phyloP scores from a whole-genome alignment of 2,113 vertebrate species.

The Illadopsis cleaveri region DNA sequence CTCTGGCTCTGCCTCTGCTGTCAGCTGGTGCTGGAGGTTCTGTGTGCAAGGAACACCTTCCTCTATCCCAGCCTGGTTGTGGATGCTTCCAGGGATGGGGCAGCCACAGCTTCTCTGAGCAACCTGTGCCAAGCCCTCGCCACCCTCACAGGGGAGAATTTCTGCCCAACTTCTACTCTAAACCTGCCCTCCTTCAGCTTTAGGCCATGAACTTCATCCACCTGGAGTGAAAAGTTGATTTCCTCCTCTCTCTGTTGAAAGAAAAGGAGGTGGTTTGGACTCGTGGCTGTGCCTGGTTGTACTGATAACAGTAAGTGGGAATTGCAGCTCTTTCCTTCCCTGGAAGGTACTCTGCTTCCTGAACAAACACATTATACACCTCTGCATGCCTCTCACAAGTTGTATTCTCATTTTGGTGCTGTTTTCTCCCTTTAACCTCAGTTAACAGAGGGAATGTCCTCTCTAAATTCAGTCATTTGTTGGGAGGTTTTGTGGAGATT shows the following conservation, averaged over 20 bases:
- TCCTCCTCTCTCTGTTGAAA: neutral
- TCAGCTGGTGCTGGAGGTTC: neutral
- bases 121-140: neutral
- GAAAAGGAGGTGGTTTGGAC: neutral
- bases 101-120: neutral
- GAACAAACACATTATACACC: neutral
- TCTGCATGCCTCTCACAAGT: neutral
- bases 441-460: neutral
- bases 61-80: rapidly evolving
- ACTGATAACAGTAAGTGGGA: neutral
- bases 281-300: neutral
- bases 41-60: neutral
- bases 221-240: neutral
- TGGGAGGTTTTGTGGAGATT: neutral
- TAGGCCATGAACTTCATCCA: neutral
- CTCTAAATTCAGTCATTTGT: neutral
- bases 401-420: neutral
- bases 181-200: neutral
- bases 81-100: neutral
- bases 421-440: neutral
- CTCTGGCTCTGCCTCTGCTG: neutral
- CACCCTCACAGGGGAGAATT: neutral
- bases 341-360: neutral
- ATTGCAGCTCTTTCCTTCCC: neutral
- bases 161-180: neutral